A percentile compares a stretch with the other conserved stretches of the same genome.
phyloP scores from a whole-genome alignment of 2,113 vertebrate genomes.

The Pan troglodytes region DNA sequence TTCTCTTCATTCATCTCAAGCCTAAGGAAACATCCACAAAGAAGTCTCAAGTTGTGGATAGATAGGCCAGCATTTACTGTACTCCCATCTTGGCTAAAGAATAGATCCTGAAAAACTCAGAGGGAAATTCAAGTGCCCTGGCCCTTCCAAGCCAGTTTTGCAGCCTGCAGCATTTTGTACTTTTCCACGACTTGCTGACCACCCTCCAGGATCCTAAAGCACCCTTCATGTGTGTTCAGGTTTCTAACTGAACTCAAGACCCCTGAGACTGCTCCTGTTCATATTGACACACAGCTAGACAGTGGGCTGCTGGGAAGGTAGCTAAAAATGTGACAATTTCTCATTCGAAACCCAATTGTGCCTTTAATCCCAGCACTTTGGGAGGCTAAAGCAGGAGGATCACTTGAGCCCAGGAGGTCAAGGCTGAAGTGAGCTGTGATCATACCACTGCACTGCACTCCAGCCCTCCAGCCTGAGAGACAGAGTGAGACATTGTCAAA shows the following conservation, averaged over 20 bases:
- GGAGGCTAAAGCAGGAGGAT: too few species aligned
- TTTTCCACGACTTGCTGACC: not conserved
- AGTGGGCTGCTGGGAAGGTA: constrained; percentile 50
- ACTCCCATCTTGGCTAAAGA: not conserved
- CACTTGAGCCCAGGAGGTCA: too few species aligned
- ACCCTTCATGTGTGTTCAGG: not conserved
- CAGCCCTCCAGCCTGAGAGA: too few species aligned
- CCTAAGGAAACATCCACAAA: not conserved
- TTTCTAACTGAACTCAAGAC: not conserved
- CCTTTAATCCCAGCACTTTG: too few species aligned
- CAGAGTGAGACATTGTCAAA: too few species aligned
- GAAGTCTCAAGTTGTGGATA: not conserved
- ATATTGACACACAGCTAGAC: constrained; percentile 22
- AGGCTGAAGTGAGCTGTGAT: too few species aligned
- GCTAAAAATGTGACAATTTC: constrained; percentile 45
- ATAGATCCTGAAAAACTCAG: not conserved
- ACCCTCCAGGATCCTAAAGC: not conserved
- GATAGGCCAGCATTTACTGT: not conserved
- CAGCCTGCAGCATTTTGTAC: not conserved
- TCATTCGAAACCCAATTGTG: constrained; percentile 61
- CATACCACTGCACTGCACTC: too few species aligned
- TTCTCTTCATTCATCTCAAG: not conserved
- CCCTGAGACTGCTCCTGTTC: constrained; percentile 46
- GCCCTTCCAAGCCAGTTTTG: too few species aligned
- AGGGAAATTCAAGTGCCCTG: not conserved